Evolutionary conservation across 64 coral and sea anemone genomes (phyloP).

Genomic region (Montipora capricornis): DNA sequence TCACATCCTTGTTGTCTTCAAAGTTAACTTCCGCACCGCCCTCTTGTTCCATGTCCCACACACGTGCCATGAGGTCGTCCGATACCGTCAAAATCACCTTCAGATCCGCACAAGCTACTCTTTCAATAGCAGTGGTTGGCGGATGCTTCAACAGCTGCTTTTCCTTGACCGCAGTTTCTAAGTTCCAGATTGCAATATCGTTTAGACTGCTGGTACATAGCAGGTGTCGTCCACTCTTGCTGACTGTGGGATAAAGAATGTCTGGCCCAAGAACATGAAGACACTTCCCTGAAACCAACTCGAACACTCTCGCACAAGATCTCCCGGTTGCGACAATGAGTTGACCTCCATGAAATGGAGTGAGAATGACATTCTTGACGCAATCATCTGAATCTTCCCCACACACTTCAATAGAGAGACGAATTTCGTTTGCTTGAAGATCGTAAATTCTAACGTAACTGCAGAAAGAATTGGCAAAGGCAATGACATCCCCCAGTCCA

Average conservation of each 20-base stretch:
- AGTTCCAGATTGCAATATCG: constrained; percentile 95
- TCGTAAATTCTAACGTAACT: constrained; percentile 85
- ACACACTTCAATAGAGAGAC: constrained; percentile 73
- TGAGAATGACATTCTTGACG: constrained; percentile 73
- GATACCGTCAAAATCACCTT: constrained; percentile 91
- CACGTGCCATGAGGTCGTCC: constrained; percentile 84
- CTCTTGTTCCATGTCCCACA: constrained; percentile 93
- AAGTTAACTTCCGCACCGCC: constrained; percentile 81
- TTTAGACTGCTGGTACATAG: constrained; percentile 91
- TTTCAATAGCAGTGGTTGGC: constrained; percentile 79
- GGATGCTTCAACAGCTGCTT: constrained; percentile 91
- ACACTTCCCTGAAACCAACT: constrained; percentile 78
- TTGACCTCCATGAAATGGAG: constrained; percentile 91
- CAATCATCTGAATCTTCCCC: constrained; percentile 76
- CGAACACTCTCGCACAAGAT: constrained; percentile 90
- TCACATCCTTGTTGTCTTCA: constrained; percentile 88
- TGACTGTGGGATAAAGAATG: constrained; percentile 88
- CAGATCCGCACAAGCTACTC: constrained; percentile 76
- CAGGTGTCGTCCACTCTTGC: constrained; percentile 85
- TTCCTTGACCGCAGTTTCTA: constrained; percentile 94
- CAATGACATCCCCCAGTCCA: constrained; percentile 73
- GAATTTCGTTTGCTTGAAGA: constrained; percentile 60
- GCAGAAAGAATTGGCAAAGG: constrained; percentile 66
- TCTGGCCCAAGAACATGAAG: constrained; percentile 92
- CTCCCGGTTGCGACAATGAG: constrained; percentile 80